These are phyloP conservation scores for Trachelus tabidus DNA, from an alignment of 2,888 invertebrate genomes.

Conservation along the genomic window DNA sequence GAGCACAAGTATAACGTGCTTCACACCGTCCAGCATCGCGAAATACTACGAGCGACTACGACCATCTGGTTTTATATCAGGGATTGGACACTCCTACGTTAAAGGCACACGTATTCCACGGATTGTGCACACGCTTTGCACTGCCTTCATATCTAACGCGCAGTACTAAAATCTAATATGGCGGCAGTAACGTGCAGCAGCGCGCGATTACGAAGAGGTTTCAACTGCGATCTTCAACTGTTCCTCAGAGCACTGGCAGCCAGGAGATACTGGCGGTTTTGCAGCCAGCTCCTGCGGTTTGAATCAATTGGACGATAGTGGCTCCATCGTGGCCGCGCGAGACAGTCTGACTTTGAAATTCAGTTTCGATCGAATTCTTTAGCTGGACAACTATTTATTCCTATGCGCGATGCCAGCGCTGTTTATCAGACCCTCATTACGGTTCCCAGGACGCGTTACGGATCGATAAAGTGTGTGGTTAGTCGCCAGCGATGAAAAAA, in stretches of 20 bases:
- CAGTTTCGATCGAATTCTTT: neutral
- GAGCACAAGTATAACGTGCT: conserved; percentile 89
- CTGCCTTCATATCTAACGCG: too few relatives aligned
- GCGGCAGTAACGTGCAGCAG: too few relatives aligned
- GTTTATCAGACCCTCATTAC: neutral
- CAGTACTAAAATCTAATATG: too few relatives aligned
- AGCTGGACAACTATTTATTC: neutral
- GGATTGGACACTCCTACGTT: neutral
- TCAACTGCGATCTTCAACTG: too few relatives aligned
- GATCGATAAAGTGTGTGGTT: neutral
- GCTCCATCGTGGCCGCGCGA: neutral
- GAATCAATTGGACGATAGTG: neutral
- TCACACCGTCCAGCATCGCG: conserved; percentile 81
- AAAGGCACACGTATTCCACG: too few relatives aligned
- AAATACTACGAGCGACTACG: neutral
- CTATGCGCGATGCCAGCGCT: neutral
- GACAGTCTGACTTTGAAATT: neutral
- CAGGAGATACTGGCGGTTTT: neutral
- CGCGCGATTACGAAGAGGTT: too few relatives aligned
- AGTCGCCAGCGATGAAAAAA: neutral
- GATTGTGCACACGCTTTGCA: too few relatives aligned
- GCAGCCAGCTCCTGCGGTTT: neutral
- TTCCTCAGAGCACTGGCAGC: too few relatives aligned
- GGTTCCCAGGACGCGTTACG: neutral
- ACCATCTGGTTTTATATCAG: neutral